Conservation (phyloP, 2,888 invertebrate species). For the Mesorhabditis sp. region DNA sequence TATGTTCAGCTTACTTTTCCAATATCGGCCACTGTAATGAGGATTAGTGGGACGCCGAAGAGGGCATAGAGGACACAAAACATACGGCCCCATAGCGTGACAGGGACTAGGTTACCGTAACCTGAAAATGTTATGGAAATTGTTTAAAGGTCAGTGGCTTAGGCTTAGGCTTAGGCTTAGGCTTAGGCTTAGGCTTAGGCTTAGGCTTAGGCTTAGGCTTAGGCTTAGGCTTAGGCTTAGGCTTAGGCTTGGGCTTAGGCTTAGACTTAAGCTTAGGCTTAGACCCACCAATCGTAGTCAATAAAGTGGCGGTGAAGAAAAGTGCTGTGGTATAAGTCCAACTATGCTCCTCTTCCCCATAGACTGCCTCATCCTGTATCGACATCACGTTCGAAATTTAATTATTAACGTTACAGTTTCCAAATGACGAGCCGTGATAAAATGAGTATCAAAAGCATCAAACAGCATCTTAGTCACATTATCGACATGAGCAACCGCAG, state of each 20-base stretch:
- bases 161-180: background rate
- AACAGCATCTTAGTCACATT: conserved; percentile 54
- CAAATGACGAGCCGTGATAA: conserved; percentile 47
- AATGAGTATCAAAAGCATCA: conserved; percentile 58
- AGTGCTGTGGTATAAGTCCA: conserved; percentile 56
- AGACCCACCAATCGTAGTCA: conserved; percentile 53
- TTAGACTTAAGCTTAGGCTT: background rate
- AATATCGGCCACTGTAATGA: conserved; percentile 57
- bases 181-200: background rate
- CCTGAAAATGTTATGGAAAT: conserved; percentile 21
- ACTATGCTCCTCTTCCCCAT: conserved; percentile 23
- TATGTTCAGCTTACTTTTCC: conserved; percentile 48
- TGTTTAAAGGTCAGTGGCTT: background rate
- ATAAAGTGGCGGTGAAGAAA: conserved; percentile 56
- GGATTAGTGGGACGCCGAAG: conserved; percentile 57
- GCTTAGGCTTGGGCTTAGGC: background rate
- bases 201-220: conserved; percentile 1
- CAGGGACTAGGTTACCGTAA: conserved; percentile 57
- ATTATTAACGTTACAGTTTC: conserved; percentile 20
- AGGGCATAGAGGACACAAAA: conserved; percentile 57
- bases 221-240: background rate
- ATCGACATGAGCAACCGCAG: conserved; percentile 51
- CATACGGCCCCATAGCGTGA: conserved; percentile 55
- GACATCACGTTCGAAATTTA: conserved; percentile 2
- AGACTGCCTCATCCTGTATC: background rate